Percentiles rank a stretch among this genome's conserved stretches.
Conservation (phyloP, 2,888 invertebrate genomes). For the Catocala sponsa region DNA sequence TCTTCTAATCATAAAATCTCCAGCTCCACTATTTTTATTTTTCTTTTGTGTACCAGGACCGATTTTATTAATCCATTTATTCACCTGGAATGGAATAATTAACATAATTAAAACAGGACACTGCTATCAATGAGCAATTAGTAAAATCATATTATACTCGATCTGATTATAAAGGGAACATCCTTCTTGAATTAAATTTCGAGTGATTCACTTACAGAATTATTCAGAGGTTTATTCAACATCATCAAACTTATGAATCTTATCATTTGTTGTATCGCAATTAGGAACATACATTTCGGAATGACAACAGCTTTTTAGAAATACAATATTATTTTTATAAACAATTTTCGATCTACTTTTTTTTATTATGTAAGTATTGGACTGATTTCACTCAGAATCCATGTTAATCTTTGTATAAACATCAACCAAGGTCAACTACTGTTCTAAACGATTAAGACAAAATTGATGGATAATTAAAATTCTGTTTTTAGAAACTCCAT, state of each 20-base stretch:
- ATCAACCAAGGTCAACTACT: constrained; percentile 3
- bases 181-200: constrained; percentile 2
- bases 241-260: constrained; percentile 1
- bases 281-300: too few relatives aligned
- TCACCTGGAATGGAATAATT: background rate
- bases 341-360: too few relatives aligned
- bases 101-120: constrained; percentile 10
- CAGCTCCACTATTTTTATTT: constrained; percentile 49
- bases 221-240: background rate
- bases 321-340: too few relatives aligned
- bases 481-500: constrained; percentile 70
- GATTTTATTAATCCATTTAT: background rate
- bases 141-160: constrained; percentile 12
- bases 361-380: too few relatives aligned
- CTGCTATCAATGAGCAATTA: constrained; percentile 12
- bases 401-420: too few relatives aligned
- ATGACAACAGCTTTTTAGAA: too few relatives aligned
- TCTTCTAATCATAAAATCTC: constrained; percentile 70
- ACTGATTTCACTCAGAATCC: too few relatives aligned
- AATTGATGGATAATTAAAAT: constrained; percentile 64
- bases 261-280: background rate
- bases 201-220: background rate
- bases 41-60: constrained; percentile 1
- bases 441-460: constrained; percentile 30
- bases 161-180: constrained; percentile 8